Evolutionary conservation across 1,140 invertebrate genomes (phyloP).

Genomic region (Drosophila watanabei): DNA sequence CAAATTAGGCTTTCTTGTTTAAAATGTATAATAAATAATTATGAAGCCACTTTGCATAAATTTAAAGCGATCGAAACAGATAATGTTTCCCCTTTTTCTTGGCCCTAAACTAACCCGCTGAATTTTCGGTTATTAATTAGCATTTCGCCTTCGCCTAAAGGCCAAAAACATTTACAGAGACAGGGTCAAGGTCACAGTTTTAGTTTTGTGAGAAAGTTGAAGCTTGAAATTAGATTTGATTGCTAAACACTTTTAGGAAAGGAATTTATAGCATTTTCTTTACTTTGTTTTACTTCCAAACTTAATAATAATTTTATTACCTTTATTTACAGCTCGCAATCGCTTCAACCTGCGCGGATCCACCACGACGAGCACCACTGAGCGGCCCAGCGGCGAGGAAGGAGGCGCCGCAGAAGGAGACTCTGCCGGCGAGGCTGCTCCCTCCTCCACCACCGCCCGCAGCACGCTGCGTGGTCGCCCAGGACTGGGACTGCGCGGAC

Average conservation of each 20-base stretch:
- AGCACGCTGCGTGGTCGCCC: conserved; percentile 86
- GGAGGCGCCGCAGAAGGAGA: conserved; percentile 44
- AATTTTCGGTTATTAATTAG: conserved; percentile 7
- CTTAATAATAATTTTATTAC: background rate
- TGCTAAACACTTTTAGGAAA: background rate
- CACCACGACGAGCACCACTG: conserved; percentile 73
- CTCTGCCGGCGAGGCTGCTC: conserved; percentile 52
- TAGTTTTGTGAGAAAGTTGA: background rate
- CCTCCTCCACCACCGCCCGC: conserved; percentile 84
- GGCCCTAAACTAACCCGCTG: background rate
- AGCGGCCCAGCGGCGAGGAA: conserved; percentile 67
- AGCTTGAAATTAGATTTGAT: background rate
- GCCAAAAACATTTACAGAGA: background rate
- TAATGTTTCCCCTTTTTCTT: background rate
- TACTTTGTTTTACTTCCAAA: background rate
- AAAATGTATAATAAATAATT: background rate
- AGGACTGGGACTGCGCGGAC: conserved; percentile 87
- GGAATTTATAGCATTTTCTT: too few species aligned
- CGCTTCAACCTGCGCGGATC: conserved; percentile 79
- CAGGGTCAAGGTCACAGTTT: conserved; percentile 1
- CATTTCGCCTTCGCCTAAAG: conserved; percentile 9
- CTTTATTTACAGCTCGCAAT: conserved; percentile 69
- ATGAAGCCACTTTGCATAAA: background rate
- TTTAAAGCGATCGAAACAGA: background rate
- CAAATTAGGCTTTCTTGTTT: background rate